phyloP scores from a whole-genome alignment of 2,888 invertebrate species.

The Tholera decimalis region DNA sequence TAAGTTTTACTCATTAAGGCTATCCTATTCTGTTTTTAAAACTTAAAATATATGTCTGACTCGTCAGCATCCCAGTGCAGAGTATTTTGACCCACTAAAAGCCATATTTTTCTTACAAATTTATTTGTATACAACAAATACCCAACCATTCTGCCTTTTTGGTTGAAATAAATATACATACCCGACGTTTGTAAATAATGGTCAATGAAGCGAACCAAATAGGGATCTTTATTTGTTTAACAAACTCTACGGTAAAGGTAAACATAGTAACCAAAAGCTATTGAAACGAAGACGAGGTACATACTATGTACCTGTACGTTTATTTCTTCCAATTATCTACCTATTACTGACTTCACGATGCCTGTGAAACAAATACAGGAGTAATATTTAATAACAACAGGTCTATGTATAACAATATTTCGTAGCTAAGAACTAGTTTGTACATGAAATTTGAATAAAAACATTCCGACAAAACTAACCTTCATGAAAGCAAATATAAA shows the following conservation, averaged over 20 bases:
- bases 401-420: too few relatives aligned
- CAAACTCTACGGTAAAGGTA: constrained; percentile 42
- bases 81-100: background rate
- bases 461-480: too few relatives aligned
- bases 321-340: too few relatives aligned
- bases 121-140: background rate
- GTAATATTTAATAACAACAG: background rate
- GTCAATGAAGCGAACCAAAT: constrained; percentile 37
- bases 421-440: too few relatives aligned
- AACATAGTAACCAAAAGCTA: constrained; percentile 49
- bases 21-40: too few relatives aligned
- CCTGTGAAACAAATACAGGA: background rate
- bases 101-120: background rate
- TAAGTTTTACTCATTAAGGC: too few relatives aligned
- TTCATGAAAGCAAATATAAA: too few relatives aligned
- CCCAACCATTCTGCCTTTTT: background rate
- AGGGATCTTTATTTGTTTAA: constrained; percentile 49
- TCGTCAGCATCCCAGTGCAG: background rate
- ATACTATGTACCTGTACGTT: background rate
- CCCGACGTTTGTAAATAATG: constrained; percentile 34
- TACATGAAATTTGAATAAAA: too few relatives aligned
- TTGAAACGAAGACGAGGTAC: constrained; percentile 9
- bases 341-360: too few relatives aligned
- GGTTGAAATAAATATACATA: background rate
- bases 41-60: too few relatives aligned